phyloP scores from a whole-genome alignment of 2,888 invertebrate species.

The Rhopalosiphum nymphaeae region DNA sequence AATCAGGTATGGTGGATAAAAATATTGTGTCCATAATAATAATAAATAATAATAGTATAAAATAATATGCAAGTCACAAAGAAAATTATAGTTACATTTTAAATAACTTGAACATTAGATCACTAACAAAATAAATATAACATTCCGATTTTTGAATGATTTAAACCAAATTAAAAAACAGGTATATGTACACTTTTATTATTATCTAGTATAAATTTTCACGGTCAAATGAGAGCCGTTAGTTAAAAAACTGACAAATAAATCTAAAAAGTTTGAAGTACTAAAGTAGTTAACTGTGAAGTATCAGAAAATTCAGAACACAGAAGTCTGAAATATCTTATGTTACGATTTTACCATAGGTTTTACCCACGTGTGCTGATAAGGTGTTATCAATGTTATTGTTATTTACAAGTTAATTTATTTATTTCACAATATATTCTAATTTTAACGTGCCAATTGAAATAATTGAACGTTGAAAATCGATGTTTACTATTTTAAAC shows the following conservation, averaged over 20 bases:
- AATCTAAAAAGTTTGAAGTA: not conserved
- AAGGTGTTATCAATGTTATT: not conserved
- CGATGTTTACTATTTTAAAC: too few species aligned
- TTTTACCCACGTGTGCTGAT: not conserved
- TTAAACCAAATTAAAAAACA: not conserved
- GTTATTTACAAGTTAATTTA: not conserved
- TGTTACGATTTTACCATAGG: not conserved
- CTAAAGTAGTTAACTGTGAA: not conserved
- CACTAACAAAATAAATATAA: not conserved
- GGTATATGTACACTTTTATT: not conserved
- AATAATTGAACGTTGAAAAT: too few species aligned
- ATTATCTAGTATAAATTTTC: not conserved
- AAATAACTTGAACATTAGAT: not conserved
- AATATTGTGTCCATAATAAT: conserved; percentile 10
- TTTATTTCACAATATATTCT: too few species aligned
- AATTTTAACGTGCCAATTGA: too few species aligned
- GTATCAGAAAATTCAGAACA: too few species aligned
- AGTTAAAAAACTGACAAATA: not conserved
- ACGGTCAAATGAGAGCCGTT: not conserved
- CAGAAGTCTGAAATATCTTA: not conserved
- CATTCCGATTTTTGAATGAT: not conserved
- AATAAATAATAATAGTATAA: not conserved
- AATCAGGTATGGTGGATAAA: conserved; percentile 20
- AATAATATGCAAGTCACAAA: not conserved
- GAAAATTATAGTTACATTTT: not conserved